A percentile compares a stretch with the other conserved stretches of the same genome.
Conservation (phyloP, 1,140 invertebrate species). For the Acromyrmex echinatior region DNA sequence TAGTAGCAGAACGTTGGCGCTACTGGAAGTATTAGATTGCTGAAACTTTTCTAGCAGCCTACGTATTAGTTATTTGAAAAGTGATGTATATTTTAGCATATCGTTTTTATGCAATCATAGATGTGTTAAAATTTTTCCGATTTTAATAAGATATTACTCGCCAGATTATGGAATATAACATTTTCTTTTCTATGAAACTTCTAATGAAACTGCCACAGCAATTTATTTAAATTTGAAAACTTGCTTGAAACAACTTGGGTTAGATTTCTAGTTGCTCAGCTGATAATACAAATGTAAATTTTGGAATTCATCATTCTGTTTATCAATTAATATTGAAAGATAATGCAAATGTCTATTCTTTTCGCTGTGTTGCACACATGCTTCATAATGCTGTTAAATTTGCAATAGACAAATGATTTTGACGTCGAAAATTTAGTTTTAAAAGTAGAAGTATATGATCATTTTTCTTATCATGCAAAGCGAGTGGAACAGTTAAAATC, state of each 20-base stretch:
- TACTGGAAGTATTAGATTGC: too few species aligned
- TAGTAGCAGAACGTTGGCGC: too few species aligned
- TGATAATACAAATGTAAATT: neutral
- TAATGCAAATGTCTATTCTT: neutral
- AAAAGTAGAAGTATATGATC: neutral
- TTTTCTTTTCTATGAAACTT: neutral
- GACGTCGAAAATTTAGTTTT: neutral
- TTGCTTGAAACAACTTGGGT: neutral
- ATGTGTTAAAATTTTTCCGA: neutral
- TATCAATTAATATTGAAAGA: conserved; percentile 6
- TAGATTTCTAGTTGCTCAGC: neutral
- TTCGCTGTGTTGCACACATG: neutral
- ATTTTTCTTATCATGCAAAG: conserved; percentile 1
- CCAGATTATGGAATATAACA: neutral
- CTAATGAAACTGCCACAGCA: neutral
- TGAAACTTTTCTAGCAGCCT: too few species aligned
- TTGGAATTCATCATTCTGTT: neutral
- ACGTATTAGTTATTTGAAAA: neutral
- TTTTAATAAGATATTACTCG: neutral
- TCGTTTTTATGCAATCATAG: neutral
- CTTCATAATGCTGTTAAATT: conserved; percentile 7
- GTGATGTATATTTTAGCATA: neutral
- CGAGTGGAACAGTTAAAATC: neutral
- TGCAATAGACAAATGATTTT: neutral
- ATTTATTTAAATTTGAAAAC: conserved; percentile 1